Evolutionary conservation across 1,140 invertebrate species (phyloP).

Genomic region (Diuraphis noxia): DNA sequence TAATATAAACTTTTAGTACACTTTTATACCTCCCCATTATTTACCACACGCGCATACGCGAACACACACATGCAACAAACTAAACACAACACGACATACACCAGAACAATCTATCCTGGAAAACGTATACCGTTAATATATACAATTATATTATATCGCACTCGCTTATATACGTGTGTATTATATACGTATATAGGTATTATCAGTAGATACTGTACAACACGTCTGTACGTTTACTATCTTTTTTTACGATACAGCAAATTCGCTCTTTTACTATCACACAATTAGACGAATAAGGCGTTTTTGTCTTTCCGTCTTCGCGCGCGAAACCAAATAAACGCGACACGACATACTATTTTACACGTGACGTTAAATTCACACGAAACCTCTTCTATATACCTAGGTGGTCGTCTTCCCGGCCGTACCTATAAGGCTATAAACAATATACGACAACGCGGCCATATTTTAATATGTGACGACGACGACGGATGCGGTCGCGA

Average conservation of each 20-base stretch:
- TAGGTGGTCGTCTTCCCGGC: not conserved
- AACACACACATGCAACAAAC: not conserved
- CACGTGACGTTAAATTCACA: not conserved
- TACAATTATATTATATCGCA: constrained; percentile 5
- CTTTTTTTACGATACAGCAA: not conserved
- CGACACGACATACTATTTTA: not conserved
- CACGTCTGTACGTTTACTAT: not conserved
- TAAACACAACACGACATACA: not conserved
- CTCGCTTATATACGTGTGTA: not conserved
- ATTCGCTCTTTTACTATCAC: not conserved
- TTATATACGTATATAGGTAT: not conserved
- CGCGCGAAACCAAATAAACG: not conserved
- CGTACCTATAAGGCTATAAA: not conserved
- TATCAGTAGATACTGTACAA: not conserved
- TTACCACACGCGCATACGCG: not conserved
- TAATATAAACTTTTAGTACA: not conserved
- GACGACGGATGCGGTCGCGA: constrained; percentile 6
- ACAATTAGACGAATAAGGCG: not conserved
- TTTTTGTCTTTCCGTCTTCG: not conserved
- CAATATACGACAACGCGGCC: not conserved
- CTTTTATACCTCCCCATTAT: not conserved
- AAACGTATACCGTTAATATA: not conserved
- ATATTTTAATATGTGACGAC: not conserved
- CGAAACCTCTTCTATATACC: not conserved
- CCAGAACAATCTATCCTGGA: not conserved